Evolutionary conservation across 2,888 invertebrate genomes (phyloP), one percentile per base, ranked within the genome.

Genomic region (Drosophila koepferae): DNA sequence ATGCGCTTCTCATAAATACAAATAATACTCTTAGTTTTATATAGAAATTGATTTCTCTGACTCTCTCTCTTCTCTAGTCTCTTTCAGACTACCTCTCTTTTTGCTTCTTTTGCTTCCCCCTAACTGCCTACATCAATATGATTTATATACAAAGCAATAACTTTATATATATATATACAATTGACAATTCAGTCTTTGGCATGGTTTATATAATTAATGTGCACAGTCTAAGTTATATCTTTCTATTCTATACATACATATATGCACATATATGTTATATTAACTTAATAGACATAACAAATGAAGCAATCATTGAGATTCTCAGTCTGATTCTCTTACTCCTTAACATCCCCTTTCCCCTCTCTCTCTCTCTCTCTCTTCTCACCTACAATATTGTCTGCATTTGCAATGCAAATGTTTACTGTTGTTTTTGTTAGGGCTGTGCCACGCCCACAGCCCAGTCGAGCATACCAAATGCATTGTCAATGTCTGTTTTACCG

Each of bases 401-500:
- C 61, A 48, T 80, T 83, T 75, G 70, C 80, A 49, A 63, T 72
- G 70, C 72, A 80, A 86, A 81, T 86, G 73, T 79, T 69, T 73
- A 68, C 56, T 40, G 59, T n/a, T 46, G 63, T 38, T 43, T 3
- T 56, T 51, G 72, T 44, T 55, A 36, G 16, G 48, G 48, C 44
- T 56, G 66, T 56, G 63, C 28, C 28, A 28, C 28, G 28, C 28
- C 28, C 6, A 28, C 28, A 28, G 28, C 28, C 6, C 58, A 68
- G 18, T 28, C 7, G 41, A 41, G 60, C 65, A 44, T 60, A 40
- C 10, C 61, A 74, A 81, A 69, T 84, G 82, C 86, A 83, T 79
- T 84, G 81, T 69, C 69, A 77, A 86, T 82, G 80, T 80, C 69
- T 80, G 74, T 64, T 74, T 81, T 69, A 77, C 72, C 60, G 60